These are phyloP conservation scores for Zeugodacus cucurbitae DNA, from an alignment of 1,140 invertebrate species.

Conservation along the genomic window DNA sequence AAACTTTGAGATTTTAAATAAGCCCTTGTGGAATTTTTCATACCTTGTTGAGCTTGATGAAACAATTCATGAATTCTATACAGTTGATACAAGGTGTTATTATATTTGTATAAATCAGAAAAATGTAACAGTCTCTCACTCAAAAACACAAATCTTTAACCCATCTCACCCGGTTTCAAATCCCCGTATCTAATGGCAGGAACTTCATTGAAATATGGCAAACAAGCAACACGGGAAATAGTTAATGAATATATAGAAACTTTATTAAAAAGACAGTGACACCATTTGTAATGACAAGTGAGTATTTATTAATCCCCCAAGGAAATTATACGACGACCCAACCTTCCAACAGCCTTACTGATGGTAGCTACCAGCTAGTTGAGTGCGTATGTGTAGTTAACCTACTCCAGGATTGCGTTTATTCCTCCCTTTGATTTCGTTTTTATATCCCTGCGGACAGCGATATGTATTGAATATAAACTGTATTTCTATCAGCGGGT, in stretches of 20 bases:
- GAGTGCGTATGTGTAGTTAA: not conserved
- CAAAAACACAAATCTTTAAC: no score
- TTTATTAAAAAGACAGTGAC: conserved; percentile 30
- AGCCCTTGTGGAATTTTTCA: no score
- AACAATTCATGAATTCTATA: no score
- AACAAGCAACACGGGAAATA: not conserved
- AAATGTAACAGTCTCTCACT: no score
- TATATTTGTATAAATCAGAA: no score
- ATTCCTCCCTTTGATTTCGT: not conserved
- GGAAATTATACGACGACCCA: not conserved
- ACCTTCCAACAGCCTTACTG: not conserved
- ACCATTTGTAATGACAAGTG: conserved; percentile 25
- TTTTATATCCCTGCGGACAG: not conserved
- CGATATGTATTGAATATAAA: conserved; percentile 4
- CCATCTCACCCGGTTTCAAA: no score
- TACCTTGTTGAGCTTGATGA: no score
- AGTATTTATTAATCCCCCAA: conserved; percentile 29
- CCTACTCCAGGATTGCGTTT: not conserved
- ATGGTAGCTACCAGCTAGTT: not conserved
- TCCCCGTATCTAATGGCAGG: no score
- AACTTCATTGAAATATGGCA: no score
- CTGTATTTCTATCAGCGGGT: conserved; percentile 6
- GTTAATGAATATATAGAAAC: not conserved
- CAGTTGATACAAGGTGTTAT: no score
- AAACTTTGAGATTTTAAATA: no score